These are phyloP conservation scores for Drosophila littoralis DNA, from an alignment of 1,140 invertebrate species.

Conservation along the genomic window DNA sequence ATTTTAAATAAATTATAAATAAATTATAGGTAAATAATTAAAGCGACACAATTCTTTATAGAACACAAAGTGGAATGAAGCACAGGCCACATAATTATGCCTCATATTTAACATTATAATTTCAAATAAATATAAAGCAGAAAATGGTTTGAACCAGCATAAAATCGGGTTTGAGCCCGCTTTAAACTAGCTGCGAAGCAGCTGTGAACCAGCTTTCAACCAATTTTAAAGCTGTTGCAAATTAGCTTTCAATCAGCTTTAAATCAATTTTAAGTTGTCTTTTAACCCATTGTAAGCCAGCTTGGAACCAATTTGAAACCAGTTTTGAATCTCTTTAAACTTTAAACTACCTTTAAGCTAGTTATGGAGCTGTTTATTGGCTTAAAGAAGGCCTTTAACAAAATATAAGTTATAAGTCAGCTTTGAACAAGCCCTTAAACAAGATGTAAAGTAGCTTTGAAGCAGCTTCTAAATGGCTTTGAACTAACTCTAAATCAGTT, in stretches of 20 bases:
- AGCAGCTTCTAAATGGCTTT: background rate
- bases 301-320: no score
- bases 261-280: no score
- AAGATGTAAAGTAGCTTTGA: background rate
- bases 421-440: background rate
- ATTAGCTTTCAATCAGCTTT: no score
- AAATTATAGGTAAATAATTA: constrained; percentile 16
- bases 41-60: background rate
- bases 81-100: background rate
- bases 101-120: background rate
- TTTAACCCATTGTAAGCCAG: no score
- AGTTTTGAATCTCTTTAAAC: no score
- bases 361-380: no score
- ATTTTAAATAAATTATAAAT: constrained; percentile 16
- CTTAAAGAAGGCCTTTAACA: no score
- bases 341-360: no score
- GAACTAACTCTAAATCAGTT: background rate
- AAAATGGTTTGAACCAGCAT: no score
- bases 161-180: background rate
- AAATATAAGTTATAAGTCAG: background rate
- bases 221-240: no score
- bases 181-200: background rate
- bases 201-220: background rate
- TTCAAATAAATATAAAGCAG: background rate
- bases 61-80: background rate